These are phyloP conservation scores for Aurelia aurita DNA, from an alignment of 30 jellyfish, hydroid and myxozoan species.

Conservation along the genomic window DNA sequence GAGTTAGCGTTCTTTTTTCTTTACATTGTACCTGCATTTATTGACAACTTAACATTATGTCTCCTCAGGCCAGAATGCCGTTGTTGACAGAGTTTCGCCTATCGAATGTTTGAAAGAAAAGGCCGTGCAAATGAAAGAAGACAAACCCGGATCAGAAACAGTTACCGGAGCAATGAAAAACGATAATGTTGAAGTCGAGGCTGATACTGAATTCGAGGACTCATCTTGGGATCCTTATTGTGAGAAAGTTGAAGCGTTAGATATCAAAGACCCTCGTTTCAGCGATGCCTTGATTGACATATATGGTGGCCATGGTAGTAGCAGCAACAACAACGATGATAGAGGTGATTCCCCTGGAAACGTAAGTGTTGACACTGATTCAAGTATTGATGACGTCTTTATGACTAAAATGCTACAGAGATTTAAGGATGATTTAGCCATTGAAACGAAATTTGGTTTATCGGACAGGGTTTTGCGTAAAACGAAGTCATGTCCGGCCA, in stretches of 20 bases:
- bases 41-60: no score
- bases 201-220: slow-evolving; percentile 42
- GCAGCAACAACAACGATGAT: slow-evolving; percentile 2
- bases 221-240: slow-evolving; percentile 66
- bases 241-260: slow-evolving; percentile 41
- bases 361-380: slow-evolving; percentile 27
- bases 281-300: slow-evolving; percentile 34
- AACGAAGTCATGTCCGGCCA: slow-evolving; percentile 27
- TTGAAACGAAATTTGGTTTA: slow-evolving; percentile 12
- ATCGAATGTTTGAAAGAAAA: no score
- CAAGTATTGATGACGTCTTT: background rate
- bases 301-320: slow-evolving; percentile 17
- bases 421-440: slow-evolving; percentile 17
- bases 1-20: no score
- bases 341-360: slow-evolving; percentile 5
- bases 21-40: no score
- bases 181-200: background rate
- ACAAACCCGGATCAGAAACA: background rate
- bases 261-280: slow-evolving; percentile 2
- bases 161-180: background rate
- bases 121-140: background rate
- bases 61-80: no score
- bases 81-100: no score
- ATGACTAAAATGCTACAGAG: background rate
- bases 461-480: slow-evolving; percentile 22